Evolutionary conservation across 2,797 vertebrate species (phyloP).

Genomic region (Poliocrania exsul): DNA sequence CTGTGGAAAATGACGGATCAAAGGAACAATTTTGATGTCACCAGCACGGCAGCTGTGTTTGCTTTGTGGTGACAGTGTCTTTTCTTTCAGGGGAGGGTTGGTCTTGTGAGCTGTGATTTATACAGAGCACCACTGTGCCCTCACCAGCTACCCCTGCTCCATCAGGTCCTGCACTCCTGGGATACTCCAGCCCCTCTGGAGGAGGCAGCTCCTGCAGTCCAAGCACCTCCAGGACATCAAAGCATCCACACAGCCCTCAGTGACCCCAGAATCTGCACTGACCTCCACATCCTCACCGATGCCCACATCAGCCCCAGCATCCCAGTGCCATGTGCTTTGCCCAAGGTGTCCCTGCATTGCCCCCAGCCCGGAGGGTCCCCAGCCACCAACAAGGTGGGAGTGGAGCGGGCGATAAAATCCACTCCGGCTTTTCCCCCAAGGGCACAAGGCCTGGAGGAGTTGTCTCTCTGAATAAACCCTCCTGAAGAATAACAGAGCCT

Average conservation of each 20-base stretch:
- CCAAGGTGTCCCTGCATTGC: not conserved
- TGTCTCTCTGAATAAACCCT: slow-evolving; percentile 2
- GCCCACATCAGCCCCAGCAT: not conserved
- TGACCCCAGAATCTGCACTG: accelerated
- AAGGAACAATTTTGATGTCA: slow-evolving; percentile 77
- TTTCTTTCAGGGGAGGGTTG: not conserved
- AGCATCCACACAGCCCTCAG: accelerated
- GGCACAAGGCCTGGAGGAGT: not conserved
- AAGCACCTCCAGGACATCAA: accelerated
- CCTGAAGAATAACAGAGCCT: not conserved
- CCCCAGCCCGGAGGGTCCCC: not conserved
- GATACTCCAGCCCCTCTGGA: not conserved
- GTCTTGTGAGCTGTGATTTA: not conserved
- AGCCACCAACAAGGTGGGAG: accelerated
- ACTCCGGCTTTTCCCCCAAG: not conserved
- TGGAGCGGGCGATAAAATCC: accelerated
- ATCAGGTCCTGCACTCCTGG: not conserved
- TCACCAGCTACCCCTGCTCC: accelerated
- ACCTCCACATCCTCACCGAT: no score
- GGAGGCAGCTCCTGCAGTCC: not conserved
- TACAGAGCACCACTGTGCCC: not conserved
- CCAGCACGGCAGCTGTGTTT: slow-evolving; percentile 57
- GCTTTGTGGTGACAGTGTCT: not conserved
- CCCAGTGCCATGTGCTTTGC: not conserved
- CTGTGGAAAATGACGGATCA: slow-evolving; percentile 61